Evolutionary conservation across 2,113 vertebrate genomes (phyloP), one percentile per base, ranked within the genome.

Genomic region (Rhegmatorhina hoffmannsi): DNA sequence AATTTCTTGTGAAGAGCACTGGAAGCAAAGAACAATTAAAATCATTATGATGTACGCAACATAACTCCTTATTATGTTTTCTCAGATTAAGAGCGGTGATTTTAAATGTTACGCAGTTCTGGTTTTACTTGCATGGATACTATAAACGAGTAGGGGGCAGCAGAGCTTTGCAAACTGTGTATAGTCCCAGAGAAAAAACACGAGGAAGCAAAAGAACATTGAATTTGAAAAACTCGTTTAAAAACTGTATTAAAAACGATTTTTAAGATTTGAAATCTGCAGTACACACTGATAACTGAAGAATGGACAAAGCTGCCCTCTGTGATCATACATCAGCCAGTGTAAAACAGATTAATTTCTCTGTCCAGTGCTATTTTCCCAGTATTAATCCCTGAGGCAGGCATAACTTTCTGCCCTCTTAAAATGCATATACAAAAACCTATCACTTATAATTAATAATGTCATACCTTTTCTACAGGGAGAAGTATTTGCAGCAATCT

Each of bases 381-480:
- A 76, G 36, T 18, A 69, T 24, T 76, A 52, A 85, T 20, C 31
- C 55, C 17, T 53, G 17, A 59, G 28, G 16, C 72, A 82, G 2
- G 9, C 20, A 56, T 10, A 13, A 34, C 12, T 44, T 69, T 60
- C 40, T 59, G 16, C 6, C 6, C 15, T 59, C 40, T 60, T 68
- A 49, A 80, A 83, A 91, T 25, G 14, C 63, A 91, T 77, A 94
- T 55, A 7, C 34, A 64, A 40, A 63, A 83, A 6, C 55, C 9
- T 78, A 47, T 28, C 10, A 44, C 25, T 52, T 17, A 8, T 24
- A 77, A 53, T 63, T 52, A 80, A 47, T 38, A 44, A 59, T 26
- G 24, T 6, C 91, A 97, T 97, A 99, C 99, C 99, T 99, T 99
- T 96, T 99, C 99, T 58, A 98, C 98, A 52, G 99, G 99, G 40